Evolutionary conservation across 2,888 invertebrate genomes (phyloP).

Genomic region (Cinara cedri): DNA sequence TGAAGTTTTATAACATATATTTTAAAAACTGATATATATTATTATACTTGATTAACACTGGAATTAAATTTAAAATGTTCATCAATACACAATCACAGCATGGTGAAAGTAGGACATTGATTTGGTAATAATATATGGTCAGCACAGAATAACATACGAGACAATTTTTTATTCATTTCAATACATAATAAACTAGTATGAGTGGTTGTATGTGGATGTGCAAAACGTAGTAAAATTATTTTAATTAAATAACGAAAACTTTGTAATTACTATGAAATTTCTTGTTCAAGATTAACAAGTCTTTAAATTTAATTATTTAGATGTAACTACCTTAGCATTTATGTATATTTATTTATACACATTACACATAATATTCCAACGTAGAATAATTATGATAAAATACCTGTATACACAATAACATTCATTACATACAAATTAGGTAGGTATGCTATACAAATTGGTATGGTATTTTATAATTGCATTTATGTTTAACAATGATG

Average conservation of each 20-base stretch:
- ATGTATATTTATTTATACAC: background rate
- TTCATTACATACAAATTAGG: too few relatives aligned
- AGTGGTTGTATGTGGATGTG: slow-evolving; percentile 45
- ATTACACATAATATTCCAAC: background rate
- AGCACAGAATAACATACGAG: slow-evolving; percentile 44
- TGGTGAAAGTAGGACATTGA: slow-evolving; percentile 55
- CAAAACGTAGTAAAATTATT: slow-evolving; percentile 48
- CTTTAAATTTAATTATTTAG: background rate
- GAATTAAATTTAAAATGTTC: slow-evolving; percentile 49
- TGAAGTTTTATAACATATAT: slow-evolving; percentile 17
- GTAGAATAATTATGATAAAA: slow-evolving; percentile 23
- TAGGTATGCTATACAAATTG: too few relatives aligned
- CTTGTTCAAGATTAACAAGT: slow-evolving; percentile 4
- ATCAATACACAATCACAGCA: slow-evolving; percentile 49
- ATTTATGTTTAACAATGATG: too few relatives aligned
- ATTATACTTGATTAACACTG: slow-evolving; percentile 38
- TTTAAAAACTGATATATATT: slow-evolving; percentile 24
- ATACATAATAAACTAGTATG: slow-evolving; percentile 50
- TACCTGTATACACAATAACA: background rate
- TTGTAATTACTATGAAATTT: background rate
- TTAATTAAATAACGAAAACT: slow-evolving; percentile 50
- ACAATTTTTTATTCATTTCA: slow-evolving; percentile 44
- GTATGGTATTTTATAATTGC: too few relatives aligned
- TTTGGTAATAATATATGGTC: slow-evolving; percentile 55
- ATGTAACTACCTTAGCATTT: background rate